Base-by-base conservation (phyloP, 1,140 invertebrate species). In the Drosophila sp. region DNA sequence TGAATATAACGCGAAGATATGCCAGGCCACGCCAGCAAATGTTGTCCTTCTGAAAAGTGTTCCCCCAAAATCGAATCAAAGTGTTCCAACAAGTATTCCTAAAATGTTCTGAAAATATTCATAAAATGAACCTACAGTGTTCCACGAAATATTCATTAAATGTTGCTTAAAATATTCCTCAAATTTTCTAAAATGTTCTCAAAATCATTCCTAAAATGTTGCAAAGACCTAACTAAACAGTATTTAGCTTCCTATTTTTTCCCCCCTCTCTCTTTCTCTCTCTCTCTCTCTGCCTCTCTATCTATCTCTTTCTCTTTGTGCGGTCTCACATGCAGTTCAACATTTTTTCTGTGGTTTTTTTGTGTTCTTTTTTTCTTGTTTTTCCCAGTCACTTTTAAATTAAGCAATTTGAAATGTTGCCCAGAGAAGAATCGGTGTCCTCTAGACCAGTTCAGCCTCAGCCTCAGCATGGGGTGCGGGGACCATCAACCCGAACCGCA, bases 401-500 rank as follows among this genome's bases (percentile, higher is more conserved):
- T 87, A 84, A 89, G 84, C 83, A 87, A 89, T 89, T 87, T 89
- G 76, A 89, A 87, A 87, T 89, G 80, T 89, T 70, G 72, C 64
- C 79, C 79, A 81, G 66, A 72, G 66, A 78, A 68, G 71, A 47
- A 17, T 33, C 62, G 44, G 44, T 50, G n/a, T 33, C 38, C 40
- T 56, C 44, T 35, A 33, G 56, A 17, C 66, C 41, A n/a, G 23
- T 33, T 41, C 41, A 11, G 41, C 60, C 41, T n/a, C 40, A 41
- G 40, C 40, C 11, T 17, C 40, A 41, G 35, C 30, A 30, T 30
- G 30, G 35, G 35, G 10, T 38, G 1, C 10, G 10, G 33, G 35
- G 35, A 2, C 3, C 44, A 47, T 47, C 44, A 47, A 23, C 17
- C 44, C 44, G 44, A n/a, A 66, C 73, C 83, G 58, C 76, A 87